phyloP scores from a whole-genome alignment of 2,888 invertebrate species.

The Pammene fasciana region DNA sequence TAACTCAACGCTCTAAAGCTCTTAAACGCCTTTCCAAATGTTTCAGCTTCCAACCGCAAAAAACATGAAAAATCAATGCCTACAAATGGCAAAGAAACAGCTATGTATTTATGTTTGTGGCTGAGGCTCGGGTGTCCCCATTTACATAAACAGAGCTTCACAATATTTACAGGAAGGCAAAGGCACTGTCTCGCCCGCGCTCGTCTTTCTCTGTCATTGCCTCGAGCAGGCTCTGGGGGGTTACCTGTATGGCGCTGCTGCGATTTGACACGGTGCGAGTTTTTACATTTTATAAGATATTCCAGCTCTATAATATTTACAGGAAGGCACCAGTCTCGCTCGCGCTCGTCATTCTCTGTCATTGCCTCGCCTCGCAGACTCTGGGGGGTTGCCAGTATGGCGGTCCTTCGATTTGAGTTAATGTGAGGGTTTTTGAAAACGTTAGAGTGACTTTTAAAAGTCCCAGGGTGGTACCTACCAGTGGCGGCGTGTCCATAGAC shows the following conservation, averaged over 20 bases:
- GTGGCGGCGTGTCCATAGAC: too few relatives aligned
- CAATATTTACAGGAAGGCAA: slow-evolving; percentile 41
- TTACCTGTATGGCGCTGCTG: not conserved
- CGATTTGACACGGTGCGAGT: slow-evolving; percentile 13
- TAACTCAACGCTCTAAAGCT: too few relatives aligned
- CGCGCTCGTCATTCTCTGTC: too few relatives aligned
- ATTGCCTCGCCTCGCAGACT: too few relatives aligned
- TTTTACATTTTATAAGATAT: not conserved
- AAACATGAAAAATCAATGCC: slow-evolving; percentile 38
- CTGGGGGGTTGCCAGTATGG: too few relatives aligned
- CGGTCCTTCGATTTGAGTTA: too few relatives aligned
- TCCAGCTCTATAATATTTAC: not conserved
- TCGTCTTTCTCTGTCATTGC: slow-evolving; percentile 40
- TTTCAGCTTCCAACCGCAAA: not conserved
- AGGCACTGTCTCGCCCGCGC: slow-evolving; percentile 34
- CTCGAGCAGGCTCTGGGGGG: slow-evolving; percentile 34
- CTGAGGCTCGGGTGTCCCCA: slow-evolving; percentile 36
- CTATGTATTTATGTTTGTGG: slow-evolving; percentile 38
- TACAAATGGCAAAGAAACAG: slow-evolving; percentile 26
- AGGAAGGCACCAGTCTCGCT: too few relatives aligned
- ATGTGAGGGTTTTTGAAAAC: too few relatives aligned
- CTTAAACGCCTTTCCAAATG: not conserved
- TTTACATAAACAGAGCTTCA: slow-evolving; percentile 42
- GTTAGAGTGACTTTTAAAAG: too few relatives aligned
- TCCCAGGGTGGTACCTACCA: too few relatives aligned